Conservation (phyloP, 2,113 vertebrate genomes). For the Taxidea taxus region DNA sequence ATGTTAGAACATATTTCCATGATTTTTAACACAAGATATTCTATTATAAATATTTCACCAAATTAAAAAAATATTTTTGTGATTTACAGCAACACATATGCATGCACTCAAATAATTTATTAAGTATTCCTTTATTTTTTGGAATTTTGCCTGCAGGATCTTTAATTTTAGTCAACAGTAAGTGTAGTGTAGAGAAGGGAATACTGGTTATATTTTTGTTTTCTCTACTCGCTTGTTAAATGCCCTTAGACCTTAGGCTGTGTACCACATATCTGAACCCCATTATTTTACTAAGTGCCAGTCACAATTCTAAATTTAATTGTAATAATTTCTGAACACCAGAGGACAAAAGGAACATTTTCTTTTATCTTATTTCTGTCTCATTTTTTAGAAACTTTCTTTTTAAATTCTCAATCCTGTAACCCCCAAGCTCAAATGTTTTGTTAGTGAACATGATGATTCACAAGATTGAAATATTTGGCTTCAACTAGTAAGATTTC, state of each 20-base stretch:
- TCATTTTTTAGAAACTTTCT: not conserved
- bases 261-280: not conserved
- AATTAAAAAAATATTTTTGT: not conserved
- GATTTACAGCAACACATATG: not conserved
- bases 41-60: not conserved
- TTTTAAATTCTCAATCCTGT: not conserved
- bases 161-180: not conserved
- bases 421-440: not conserved
- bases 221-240: not conserved
- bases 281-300: not conserved
- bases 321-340: not conserved
- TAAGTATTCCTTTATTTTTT: not conserved
- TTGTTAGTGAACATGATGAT: not conserved
- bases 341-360: not conserved
- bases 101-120: not conserved
- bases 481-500: not conserved
- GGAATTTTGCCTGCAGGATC: not conserved
- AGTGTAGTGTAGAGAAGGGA: not conserved
- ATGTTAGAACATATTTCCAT: not conserved
- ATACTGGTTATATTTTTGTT: not conserved
- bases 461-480: constrained; percentile 17
- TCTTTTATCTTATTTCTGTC: not conserved
- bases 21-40: not conserved
- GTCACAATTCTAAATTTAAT: not conserved
- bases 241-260: not conserved